Conservation (phyloP, 2,797 vertebrate species). For the Catostomus latipinnis region DNA sequence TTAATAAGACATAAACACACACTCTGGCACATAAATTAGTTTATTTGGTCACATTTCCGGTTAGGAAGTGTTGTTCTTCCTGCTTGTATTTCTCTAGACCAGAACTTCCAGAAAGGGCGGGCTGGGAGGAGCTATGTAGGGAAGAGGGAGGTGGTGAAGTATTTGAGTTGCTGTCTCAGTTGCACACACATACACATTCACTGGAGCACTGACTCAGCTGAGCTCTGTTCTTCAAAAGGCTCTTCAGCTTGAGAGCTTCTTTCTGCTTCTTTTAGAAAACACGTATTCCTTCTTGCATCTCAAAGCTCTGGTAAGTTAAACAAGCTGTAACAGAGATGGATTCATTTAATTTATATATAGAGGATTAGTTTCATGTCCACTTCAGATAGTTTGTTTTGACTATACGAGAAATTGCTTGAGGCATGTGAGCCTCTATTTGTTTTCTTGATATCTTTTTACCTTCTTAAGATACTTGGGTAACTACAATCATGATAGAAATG, state of each 20-base stretch:
- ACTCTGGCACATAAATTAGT: slow-evolving; percentile 2
- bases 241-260: slow-evolving; percentile 31
- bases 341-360: neutral
- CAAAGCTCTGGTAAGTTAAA: slow-evolving; percentile 51
- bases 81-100: slow-evolving; percentile 44
- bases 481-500: neutral
- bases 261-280: slow-evolving; percentile 12
- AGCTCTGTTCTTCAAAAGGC: slow-evolving; percentile 40
- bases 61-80: slow-evolving; percentile 50
- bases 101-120: slow-evolving; percentile 45
- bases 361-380: neutral
- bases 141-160: slow-evolving; percentile 51
- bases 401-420: neutral
- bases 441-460: neutral
- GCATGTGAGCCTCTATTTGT: neutral
- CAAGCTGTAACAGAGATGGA: neutral
- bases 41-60: slow-evolving; percentile 29
- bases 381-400: slow-evolving; percentile 15
- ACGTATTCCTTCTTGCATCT: slow-evolving; percentile 13
- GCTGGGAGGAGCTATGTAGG: slow-evolving; percentile 54
- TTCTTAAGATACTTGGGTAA: neutral
- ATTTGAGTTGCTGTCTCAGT: slow-evolving; percentile 55
- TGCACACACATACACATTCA: slow-evolving; percentile 28
- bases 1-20: neutral
- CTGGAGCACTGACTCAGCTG: slow-evolving; percentile 19